Percentiles rank a stretch among this genome's conserved stretches.
Evolutionary conservation across 2,797 vertebrate genomes (phyloP).

Genomic region (Alca torda): DNA sequence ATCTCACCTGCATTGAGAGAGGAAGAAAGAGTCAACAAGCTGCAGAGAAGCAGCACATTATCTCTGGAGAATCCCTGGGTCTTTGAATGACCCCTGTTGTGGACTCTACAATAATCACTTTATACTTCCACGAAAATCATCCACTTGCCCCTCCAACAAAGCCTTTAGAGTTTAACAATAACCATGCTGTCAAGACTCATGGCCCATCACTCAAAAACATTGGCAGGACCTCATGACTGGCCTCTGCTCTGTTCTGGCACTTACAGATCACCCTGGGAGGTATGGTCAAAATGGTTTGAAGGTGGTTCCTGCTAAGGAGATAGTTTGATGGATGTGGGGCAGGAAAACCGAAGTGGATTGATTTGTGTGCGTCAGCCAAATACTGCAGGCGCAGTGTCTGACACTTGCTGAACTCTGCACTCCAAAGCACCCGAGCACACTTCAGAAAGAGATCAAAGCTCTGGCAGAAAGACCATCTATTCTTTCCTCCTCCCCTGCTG

Average conservation of each 20-base stretch:
- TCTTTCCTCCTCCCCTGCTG: conserved; percentile 24
- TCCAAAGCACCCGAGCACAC: neutral
- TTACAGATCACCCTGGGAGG: neutral
- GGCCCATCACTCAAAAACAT: neutral
- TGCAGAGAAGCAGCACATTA: neutral
- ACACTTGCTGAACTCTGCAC: conserved; percentile 4
- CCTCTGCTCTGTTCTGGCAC: neutral
- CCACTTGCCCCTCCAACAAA: neutral
- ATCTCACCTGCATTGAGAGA: conserved; percentile 82
- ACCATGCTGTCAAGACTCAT: neutral
- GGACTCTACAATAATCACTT: neutral
- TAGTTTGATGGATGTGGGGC: neutral
- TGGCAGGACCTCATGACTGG: neutral
- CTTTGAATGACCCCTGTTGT: neutral
- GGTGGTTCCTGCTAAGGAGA: neutral
- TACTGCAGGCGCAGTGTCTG: neutral
- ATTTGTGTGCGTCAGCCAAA: neutral
- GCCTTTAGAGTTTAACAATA: neutral
- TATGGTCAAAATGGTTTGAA: neutral
- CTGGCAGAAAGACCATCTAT: conserved; percentile 24
- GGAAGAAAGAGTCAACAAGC: neutral
- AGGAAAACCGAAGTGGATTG: neutral
- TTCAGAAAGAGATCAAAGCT: conserved; percentile 41
- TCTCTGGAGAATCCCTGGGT: neutral
- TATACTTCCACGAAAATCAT: neutral